Base-by-base conservation (phyloP, 2,113 vertebrate genomes). In the Podarcis raffonei region DNA sequence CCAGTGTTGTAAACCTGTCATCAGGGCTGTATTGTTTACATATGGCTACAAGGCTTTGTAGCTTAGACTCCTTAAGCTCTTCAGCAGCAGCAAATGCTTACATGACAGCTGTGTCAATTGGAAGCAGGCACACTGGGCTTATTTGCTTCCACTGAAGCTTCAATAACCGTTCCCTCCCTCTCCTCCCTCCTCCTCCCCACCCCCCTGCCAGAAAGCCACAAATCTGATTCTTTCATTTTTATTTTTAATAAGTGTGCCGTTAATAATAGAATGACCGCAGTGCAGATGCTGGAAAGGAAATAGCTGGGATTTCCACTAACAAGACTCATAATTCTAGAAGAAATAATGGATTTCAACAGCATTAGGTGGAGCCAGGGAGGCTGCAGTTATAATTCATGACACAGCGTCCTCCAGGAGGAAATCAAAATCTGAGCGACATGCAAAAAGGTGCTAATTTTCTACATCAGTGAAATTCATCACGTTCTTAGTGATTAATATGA, bases 381-480 rank as follows among this genome's bases (percentile, higher is more conserved):
- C 93, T 95, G 95, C 83, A 9, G 91, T 96, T 97, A 93, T 84
- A 97, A 97, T 96, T 96, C 95, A 96, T 89, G 93, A 94, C 93
- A 94, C 94, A 96, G 94, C 90, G 81, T 94, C 95, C 95, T 94
- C 95, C 95, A 96, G 90, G 95, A 96, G 94, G 93, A 97, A 97
- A 96, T 97, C 74, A 96, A 94, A 97, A 96, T 95, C 95, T 93
- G 92, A 89, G 93, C 96, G 96, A 96, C 91, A 93, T 89, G 96
- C 95, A 94, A 96, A 94, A 96, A 96, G 90, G 95, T 94, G 94
- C 94, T 97, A 96, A 97, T 97, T 97, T 97, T 97, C 95, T 96
- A 95, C 96, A 96, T 97, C 96, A 96, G 89, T 96, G 94, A 90
- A 95, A 96, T 96, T 97, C 96, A 96, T 96, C 96, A 96, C 93